A percentile compares a stretch with the other conserved stretches of the same genome.
Evolutionary conservation across 2,113 vertebrate genomes (phyloP).

Genomic region (Chloebia gouldiae): DNA sequence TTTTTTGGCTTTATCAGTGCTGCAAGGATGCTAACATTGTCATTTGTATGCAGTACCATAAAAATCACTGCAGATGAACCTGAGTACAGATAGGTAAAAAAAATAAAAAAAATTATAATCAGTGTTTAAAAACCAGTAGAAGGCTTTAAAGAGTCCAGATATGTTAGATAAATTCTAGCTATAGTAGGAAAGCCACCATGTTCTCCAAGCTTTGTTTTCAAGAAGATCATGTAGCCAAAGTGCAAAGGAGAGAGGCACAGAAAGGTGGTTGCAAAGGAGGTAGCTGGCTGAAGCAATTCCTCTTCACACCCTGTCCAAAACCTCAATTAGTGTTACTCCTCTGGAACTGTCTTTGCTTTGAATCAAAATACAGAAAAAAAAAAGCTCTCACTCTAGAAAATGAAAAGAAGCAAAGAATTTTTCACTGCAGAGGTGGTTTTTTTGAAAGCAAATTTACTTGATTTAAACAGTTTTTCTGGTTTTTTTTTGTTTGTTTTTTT

Average conservation of each 20-base stretch:
- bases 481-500: no score
- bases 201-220: neutral
- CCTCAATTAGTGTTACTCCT: neutral
- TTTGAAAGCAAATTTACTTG: neutral
- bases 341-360: neutral
- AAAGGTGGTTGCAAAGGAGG: neutral
- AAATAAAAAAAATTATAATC: neutral
- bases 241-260: neutral
- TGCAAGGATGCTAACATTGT: neutral
- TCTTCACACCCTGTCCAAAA: neutral
- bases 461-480: neutral
- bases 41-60: neutral
- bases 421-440: neutral
- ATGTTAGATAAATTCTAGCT: neutral
- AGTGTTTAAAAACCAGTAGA: neutral
- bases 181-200: neutral
- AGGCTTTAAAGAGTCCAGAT: neutral
- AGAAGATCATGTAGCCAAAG: neutral
- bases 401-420: neutral
- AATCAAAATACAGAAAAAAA: neutral
- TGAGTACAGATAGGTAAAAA: neutral
- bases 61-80: neutral
- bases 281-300: neutral
- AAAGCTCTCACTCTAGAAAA: neutral
- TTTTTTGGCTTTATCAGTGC: neutral